Evolutionary conservation across 2,888 invertebrate species (phyloP).

Genomic region (Sussaba pulchella): DNA sequence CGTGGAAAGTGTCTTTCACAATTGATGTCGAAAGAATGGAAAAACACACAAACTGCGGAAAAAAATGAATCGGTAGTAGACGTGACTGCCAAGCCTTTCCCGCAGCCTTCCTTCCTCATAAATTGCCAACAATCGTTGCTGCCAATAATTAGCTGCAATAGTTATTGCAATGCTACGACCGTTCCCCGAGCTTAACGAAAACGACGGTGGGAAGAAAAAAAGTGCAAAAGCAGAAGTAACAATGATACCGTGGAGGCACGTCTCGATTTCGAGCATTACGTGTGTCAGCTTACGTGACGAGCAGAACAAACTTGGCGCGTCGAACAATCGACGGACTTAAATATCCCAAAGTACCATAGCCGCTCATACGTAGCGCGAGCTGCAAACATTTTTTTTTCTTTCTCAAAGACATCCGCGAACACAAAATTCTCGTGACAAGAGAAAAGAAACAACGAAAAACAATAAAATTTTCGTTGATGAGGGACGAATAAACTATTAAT

Average conservation of each 20-base stretch:
- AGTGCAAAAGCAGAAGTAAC: slow-evolving; percentile 30
- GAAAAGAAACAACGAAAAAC: too few relatives aligned
- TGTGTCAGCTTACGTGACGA: slow-evolving; percentile 59
- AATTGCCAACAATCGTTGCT: slow-evolving; percentile 27
- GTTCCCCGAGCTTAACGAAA: slow-evolving; percentile 22
- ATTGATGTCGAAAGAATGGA: too few relatives aligned
- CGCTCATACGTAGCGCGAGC: slow-evolving; percentile 26
- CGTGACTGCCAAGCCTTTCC: neutral
- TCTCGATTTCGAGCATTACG: slow-evolving; percentile 47
- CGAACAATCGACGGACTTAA: slow-evolving; percentile 6
- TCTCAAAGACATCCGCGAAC: neutral
- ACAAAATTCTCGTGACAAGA: neutral
- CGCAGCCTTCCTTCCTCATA: slow-evolving; percentile 42
- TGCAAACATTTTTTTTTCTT: slow-evolving; percentile 47
- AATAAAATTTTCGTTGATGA: too few relatives aligned
- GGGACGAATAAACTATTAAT: too few relatives aligned
- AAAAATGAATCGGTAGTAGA: slow-evolving; percentile 38
- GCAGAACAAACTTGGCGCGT: slow-evolving; percentile 18
- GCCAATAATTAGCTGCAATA: slow-evolving; percentile 15
- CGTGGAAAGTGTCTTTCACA: too few relatives aligned
- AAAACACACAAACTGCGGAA: neutral
- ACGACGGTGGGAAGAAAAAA: too few relatives aligned
- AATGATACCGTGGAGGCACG: slow-evolving; percentile 17
- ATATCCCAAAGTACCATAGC: slow-evolving; percentile 5
- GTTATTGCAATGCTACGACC: slow-evolving; percentile 52